These are phyloP conservation scores for Phrynocephalus forsythii DNA, from an alignment of 2,797 vertebrate species.

Conservation along the genomic window DNA sequence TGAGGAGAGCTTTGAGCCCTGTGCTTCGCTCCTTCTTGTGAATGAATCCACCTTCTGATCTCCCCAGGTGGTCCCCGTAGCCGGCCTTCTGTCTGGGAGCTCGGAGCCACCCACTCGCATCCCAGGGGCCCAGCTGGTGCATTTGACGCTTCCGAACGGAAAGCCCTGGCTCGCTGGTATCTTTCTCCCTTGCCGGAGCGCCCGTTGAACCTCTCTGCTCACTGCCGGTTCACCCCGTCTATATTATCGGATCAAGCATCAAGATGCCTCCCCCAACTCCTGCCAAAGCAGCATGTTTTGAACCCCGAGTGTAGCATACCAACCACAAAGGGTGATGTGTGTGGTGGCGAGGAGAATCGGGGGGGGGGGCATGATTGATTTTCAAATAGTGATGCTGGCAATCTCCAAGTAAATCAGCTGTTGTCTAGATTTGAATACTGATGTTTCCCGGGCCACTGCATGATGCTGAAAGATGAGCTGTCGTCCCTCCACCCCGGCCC, in stretches of 20 bases:
- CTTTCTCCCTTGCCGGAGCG: no score
- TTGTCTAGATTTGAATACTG: constrained; percentile 47
- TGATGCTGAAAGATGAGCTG: constrained; percentile 51
- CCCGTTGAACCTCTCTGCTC: neutral
- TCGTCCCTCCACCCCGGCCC: neutral
- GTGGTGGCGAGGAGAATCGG: neutral
- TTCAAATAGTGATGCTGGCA: neutral
- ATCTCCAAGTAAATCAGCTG: neutral
- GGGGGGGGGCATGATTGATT: neutral
- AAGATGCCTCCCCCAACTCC: neutral
- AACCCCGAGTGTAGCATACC: neutral
- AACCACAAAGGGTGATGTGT: neutral
- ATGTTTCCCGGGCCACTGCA: neutral
- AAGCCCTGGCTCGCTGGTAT: no score
- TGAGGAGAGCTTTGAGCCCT: no score
- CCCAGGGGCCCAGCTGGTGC: no score
- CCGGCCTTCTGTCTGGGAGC: no score
- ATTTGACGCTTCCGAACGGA: no score
- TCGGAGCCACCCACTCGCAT: no score
- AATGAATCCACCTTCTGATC: no score
- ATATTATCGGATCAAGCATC: neutral
- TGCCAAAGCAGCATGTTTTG: neutral
- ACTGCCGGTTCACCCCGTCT: neutral
- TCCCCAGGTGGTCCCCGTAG: no score
- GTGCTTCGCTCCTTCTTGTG: no score